Base-by-base conservation (phyloP, 2,888 invertebrate genomes). In the Dasysyrphus albostriatus region DNA sequence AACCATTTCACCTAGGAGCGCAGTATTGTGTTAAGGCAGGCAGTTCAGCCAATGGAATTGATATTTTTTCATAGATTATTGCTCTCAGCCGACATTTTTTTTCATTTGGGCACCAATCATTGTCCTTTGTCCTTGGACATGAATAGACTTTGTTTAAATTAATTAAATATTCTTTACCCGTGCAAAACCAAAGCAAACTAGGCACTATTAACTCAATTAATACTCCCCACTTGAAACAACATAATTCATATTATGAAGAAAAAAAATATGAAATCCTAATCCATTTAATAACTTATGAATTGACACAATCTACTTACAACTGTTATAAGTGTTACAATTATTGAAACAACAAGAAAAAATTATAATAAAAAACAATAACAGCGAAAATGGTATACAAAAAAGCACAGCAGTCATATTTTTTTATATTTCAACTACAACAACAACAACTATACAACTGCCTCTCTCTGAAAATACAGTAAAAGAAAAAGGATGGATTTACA, bases 301-400 rank as follows among this genome's bases (percentile, higher is more conserved):
- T 73, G 63, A 58, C 56, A 76, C 44, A 80, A 78, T 83, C 67
- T 63, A 56, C 58, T 58, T 51, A 79, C 63, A 58, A 51, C 51
- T 19, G 6, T 32, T 37, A 59, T 63, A 72, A 80, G 58, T 80
- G 75, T 54, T 54, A 76, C 76, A 72, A 73, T 67, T 63, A 73
- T 67, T 63, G 42, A 75, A 61, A 75, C 65, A 70, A 59, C 19
- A 16, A 58, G 2, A 29, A 29, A 4, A n/a, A n/a, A n/a, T n/a
- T n/a, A 12, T 12, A 14, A 9, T 9, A 42, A 34, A n/a, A 14
- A 56, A 8, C n/a, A 12, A 8, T 29, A 74, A 51, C 37, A 29
- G 24, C 19, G 29, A 67, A 5, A 44, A 12, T n/a, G n/a, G n/a
- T 10, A 70, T 12, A 54, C 14, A 67, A 67, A 54, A 65, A 49